phyloP scores from a whole-genome alignment of 2,113 vertebrate genomes.

The Reinhardtius hippoglossoides region DNA sequence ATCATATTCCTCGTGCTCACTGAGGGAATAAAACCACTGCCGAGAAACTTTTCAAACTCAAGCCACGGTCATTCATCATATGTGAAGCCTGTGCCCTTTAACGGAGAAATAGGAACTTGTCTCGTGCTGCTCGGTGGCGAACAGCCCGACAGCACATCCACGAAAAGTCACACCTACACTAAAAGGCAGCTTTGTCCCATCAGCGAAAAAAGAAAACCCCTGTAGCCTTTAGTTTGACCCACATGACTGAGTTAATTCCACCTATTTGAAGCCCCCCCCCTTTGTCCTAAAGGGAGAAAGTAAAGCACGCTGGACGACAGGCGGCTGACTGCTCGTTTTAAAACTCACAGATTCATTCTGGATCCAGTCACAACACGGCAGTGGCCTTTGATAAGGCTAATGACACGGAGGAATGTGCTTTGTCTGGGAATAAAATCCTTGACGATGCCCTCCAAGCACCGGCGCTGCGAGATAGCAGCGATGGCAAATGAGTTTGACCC shows the following conservation, averaged over 20 bases:
- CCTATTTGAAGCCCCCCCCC: slow-evolving; percentile 45
- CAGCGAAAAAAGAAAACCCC: slow-evolving; percentile 30
- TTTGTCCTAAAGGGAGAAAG: slow-evolving; percentile 54
- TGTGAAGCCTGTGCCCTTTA: slow-evolving; percentile 59
- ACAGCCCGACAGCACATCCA: slow-evolving; percentile 18
- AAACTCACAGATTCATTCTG: slow-evolving; percentile 40
- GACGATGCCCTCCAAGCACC: slow-evolving; percentile 6
- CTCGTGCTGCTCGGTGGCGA: slow-evolving; percentile 12
- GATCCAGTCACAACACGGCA: slow-evolving; percentile 52
- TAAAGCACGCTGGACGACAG: slow-evolving; percentile 13
- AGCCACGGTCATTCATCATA: slow-evolving; percentile 54
- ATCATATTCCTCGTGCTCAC: background rate
- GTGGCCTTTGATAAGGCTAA: slow-evolving; percentile 40
- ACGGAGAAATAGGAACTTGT: slow-evolving; percentile 25
- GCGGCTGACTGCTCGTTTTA: slow-evolving; percentile 16
- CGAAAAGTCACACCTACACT: slow-evolving; percentile 50
- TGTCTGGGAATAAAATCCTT: slow-evolving; percentile 24
- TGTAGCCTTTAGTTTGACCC: slow-evolving; percentile 55
- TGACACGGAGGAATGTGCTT: slow-evolving; percentile 35
- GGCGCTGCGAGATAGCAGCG: background rate
- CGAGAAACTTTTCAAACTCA: slow-evolving; percentile 45
- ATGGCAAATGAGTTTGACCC: slow-evolving; percentile 7
- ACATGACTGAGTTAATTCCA: slow-evolving; percentile 56
- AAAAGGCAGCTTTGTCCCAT: slow-evolving; percentile 51
- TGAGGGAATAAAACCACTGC: slow-evolving; percentile 32